These are phyloP conservation scores for Zophobas atratus DNA, from an alignment of 1,140 invertebrate species.

Conservation along the genomic window DNA sequence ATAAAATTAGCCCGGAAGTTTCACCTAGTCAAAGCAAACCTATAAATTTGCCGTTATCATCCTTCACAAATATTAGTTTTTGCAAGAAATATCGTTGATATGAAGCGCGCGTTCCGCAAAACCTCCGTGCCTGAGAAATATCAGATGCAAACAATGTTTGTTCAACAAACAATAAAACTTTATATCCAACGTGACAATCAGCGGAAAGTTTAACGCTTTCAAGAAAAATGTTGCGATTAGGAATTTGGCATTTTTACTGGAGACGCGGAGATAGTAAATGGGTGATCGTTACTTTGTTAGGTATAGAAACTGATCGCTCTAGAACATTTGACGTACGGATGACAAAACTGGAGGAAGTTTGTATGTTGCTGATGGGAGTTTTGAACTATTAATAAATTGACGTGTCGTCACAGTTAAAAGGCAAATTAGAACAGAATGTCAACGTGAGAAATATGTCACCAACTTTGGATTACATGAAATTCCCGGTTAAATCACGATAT, in stretches of 20 bases:
- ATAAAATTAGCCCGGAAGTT: neutral
- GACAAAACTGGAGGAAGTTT: no score
- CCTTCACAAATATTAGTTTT: constrained; percentile 27
- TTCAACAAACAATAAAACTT: constrained; percentile 32
- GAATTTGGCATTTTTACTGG: constrained; percentile 18
- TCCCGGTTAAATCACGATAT: no score
- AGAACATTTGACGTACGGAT: constrained; percentile 6
- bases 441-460: no score
- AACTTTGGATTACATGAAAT: no score
- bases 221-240: constrained; percentile 29
- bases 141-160: constrained; percentile 3
- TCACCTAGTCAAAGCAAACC: constrained; percentile 1
- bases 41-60: constrained; percentile 6
- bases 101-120: neutral
- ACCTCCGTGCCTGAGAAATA: constrained; percentile 17
- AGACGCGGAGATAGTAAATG: neutral
- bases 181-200: constrained; percentile 22
- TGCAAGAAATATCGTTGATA: constrained; percentile 11
- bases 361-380: no score
- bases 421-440: no score
- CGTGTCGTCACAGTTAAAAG: no score
- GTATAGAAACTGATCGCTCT: neutral
- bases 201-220: constrained; percentile 9
- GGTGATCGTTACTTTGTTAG: neutral
- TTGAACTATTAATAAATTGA: no score